Base-by-base conservation (phyloP, 2,113 vertebrate genomes). In the Notarius lentiginosus region DNA sequence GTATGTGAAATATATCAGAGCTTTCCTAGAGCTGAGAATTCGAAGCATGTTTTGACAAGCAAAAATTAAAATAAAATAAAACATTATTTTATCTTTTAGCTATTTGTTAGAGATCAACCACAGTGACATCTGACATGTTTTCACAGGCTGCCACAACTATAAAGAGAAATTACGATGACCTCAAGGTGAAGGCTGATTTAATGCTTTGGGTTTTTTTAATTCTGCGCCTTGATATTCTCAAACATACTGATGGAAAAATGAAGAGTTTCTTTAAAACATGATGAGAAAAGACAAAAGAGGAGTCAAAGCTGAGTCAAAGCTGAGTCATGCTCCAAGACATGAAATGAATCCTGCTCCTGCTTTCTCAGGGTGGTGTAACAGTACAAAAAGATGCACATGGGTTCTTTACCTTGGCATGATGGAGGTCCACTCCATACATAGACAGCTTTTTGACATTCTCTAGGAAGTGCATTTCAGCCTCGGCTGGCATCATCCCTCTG, bases 361-460 rank as follows among this genome's bases (percentile, higher is more conserved):
- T 72, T 53, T 58, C 14, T 60, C 20, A 58, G 22, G 1, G 17
- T 82, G 79, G 41, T 61, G 65, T n/a, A 86, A n/a, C 76, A 86
- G 51, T 68, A 4, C 55, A 61, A 0, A 53, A 34, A 56, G 9
- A 76, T 66, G 27, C 7, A 60, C 17, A 66, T 15, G 5, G 53
- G 55, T 24, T 58, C 27, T 82, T 4, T 94, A 97, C 98, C 97
- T 97, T 99, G 65, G 98, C 98, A 68, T 99, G 98, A 93, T 99
- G 98, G 70, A 99, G 96, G 92, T 99, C 98, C 27, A 99, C 98
- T 90, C 98, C 98, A 20, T 99, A 99, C 98, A 99, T 99, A 0
- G 98, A 99, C 0, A 99, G 94, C 73, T 99, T 99, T 95, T 99
- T 99, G 84, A 97, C 98, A 63, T 99, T 99, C 91, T 99, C 98